Base-by-base conservation (phyloP, 1,140 invertebrate species). In the Procambarus clarkii region DNA sequence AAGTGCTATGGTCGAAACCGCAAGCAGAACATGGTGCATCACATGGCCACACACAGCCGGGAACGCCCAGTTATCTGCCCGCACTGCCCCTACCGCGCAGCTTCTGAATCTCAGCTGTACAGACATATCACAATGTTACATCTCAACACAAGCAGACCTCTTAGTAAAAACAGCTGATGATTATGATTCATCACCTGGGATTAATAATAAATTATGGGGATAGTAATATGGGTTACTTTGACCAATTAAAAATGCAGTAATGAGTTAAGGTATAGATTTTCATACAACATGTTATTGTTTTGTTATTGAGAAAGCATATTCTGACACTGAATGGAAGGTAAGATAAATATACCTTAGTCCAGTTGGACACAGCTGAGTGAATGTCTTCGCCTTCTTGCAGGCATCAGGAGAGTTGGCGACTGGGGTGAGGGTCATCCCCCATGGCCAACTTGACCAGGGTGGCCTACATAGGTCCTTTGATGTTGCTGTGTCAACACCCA, bases 1-100 rank as follows among this genome's bases (percentile, higher is more conserved):
- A 93, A 92, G 91, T 93, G 92, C 88, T 93, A 58, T 83, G 92
- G 92, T 77, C 90, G 92, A 76, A 93, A 93, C 81, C 92, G 92
- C 79, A 93, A 93, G 81, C 92, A 93, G 87, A 93, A 91, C 71
- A 90, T 93, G 88, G 91, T 89, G 21, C 92, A 91, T 69, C 92
- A 93, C 87, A 93, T 93, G 92, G 92, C 88, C 77, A 93, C 92
- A 54, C 92, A 93, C 84, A 93, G 88, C 92, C 84, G 91, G 78
- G 87, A 93, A 48, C 86, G 92, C 9, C 86, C 85, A 24, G 83
- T 90, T 77, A 88, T 80, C 74, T 93, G 92, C 86, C 91, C 83
- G 34, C 83, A 92, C 69, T 93, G 92, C 74, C 92, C 92, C 77
- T 91, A 93, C 88, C 79, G 92, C 50, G 89, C 92, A 34, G 84